Percentiles rank a stretch among this genome's conserved stretches.
Conservation (phyloP, 2,113 vertebrate species). For the Arenaria interpres region DNA sequence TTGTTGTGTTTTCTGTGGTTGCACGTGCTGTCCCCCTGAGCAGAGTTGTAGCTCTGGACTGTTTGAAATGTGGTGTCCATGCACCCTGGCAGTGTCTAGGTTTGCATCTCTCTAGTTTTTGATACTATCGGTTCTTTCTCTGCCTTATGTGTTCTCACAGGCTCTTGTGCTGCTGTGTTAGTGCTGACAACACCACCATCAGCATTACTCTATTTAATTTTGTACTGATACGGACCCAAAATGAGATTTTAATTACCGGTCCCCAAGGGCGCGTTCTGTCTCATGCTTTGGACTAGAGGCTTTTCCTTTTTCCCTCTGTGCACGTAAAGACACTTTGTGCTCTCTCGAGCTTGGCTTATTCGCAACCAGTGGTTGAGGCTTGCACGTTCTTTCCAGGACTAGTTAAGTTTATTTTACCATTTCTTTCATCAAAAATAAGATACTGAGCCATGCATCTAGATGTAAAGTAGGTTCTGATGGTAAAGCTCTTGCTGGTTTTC, state of each 20-base stretch:
- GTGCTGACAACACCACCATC: neutral
- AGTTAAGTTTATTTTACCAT: neutral
- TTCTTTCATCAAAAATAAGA: neutral
- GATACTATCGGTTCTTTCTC: neutral
- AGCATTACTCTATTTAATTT: neutral
- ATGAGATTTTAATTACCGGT: constrained; percentile 1
- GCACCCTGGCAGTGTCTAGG: neutral
- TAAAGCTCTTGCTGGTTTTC: neutral
- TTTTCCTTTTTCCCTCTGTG: neutral
- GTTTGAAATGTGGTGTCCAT: neutral
- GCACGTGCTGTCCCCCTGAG: neutral
- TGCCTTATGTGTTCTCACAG: neutral
- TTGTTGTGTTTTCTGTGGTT: neutral
- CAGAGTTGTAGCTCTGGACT: neutral
- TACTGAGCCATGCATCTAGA: neutral
- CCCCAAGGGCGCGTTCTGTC: neutral
- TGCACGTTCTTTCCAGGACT: neutral
- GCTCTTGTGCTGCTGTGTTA: neutral
- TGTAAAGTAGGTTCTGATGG: neutral
- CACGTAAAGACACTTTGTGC: neutral
- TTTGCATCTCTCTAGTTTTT: neutral
- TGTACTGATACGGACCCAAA: neutral
- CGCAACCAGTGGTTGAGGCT: neutral
- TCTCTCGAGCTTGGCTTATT: neutral
- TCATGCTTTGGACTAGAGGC: neutral